Evolutionary conservation across 1,140 invertebrate species (phyloP).

Genomic region (Steinernema feltiae): DNA sequence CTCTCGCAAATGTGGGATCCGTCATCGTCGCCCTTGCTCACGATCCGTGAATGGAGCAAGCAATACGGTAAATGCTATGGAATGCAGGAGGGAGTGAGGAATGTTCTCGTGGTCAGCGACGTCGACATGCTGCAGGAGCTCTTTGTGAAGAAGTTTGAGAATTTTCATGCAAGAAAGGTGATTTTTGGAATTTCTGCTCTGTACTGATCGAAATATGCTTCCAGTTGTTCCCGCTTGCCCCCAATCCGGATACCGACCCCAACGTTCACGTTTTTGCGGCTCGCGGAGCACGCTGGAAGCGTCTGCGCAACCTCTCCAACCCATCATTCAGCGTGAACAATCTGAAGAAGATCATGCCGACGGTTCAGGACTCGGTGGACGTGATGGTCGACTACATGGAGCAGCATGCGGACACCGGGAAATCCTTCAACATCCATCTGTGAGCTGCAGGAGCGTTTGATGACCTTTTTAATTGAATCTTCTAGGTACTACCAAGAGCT

Average conservation of each 20-base stretch:
- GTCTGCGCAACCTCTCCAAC: background rate
- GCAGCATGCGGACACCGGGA: background rate
- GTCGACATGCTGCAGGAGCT: slow-evolving; percentile 58
- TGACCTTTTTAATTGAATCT: background rate
- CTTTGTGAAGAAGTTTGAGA: slow-evolving; percentile 59
- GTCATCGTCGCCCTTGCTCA: slow-evolving; percentile 10
- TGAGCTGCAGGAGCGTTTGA: background rate
- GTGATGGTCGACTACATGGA: slow-evolving; percentile 21
- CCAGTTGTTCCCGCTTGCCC: background rate
- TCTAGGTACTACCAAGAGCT: slow-evolving; percentile 21
- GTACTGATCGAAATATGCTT: background rate
- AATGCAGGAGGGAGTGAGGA: slow-evolving; percentile 32
- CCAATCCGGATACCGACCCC: background rate
- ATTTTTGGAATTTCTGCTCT: background rate
- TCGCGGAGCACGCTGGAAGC: background rate
- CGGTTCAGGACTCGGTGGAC: slow-evolving; percentile 21
- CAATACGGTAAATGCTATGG: slow-evolving; percentile 19
- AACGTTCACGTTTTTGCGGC: background rate
- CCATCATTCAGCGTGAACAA: background rate
- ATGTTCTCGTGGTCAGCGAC: slow-evolving; percentile 58
- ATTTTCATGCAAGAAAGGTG: slow-evolving; percentile 59
- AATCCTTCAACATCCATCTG: slow-evolving; percentile 22
- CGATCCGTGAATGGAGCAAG: slow-evolving; percentile 21
- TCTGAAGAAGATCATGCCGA: slow-evolving; percentile 17
- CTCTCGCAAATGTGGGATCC: background rate